Evolutionary conservation across 2,797 vertebrate species (phyloP).

Genomic region (Pangasius krempfi): DNA sequence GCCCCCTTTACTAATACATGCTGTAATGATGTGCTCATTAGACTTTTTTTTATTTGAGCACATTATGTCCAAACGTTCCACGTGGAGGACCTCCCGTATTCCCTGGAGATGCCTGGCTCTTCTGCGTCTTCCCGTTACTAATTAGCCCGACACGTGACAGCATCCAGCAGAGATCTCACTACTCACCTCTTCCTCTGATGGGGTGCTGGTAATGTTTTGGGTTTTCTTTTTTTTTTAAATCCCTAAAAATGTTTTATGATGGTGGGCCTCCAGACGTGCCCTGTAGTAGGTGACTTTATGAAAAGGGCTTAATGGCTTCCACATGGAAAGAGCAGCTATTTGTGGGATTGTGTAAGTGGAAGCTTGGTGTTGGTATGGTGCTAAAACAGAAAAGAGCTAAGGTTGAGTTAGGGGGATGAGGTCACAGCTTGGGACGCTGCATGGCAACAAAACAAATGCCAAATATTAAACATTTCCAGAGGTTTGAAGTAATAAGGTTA

Average conservation of each 20-base stretch:
- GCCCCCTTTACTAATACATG: background rate
- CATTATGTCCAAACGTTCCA: background rate
- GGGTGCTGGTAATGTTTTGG: slow-evolving; percentile 1
- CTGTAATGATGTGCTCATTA: slow-evolving; percentile 14
- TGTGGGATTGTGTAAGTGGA: slow-evolving; percentile 30
- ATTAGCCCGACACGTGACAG: slow-evolving; percentile 12
- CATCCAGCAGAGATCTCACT: slow-evolving; percentile 2
- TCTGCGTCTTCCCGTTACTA: slow-evolving; percentile 21
- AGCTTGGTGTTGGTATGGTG: slow-evolving; percentile 52
- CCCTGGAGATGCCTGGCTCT: background rate
- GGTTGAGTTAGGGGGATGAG: slow-evolving; percentile 67
- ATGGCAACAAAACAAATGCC: slow-evolving; percentile 11
- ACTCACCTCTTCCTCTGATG: background rate
- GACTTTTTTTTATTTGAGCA: background rate
- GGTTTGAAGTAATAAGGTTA: slow-evolving; percentile 4
- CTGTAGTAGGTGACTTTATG: slow-evolving; percentile 52
- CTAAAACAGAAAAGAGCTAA: slow-evolving; percentile 43
- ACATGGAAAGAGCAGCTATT: slow-evolving; percentile 61
- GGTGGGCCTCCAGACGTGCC: slow-evolving; percentile 28
- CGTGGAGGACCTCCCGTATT: slow-evolving; percentile 33
- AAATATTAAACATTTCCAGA: slow-evolving; percentile 3
- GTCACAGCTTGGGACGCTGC: slow-evolving; percentile 37
- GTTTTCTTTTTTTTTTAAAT: background rate
- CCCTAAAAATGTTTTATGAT: slow-evolving; percentile 36
- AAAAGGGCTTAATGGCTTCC: slow-evolving; percentile 71